These are phyloP conservation scores for Oreamnos americanus DNA, from an alignment of 2,113 vertebrate species.

Conservation along the genomic window DNA sequence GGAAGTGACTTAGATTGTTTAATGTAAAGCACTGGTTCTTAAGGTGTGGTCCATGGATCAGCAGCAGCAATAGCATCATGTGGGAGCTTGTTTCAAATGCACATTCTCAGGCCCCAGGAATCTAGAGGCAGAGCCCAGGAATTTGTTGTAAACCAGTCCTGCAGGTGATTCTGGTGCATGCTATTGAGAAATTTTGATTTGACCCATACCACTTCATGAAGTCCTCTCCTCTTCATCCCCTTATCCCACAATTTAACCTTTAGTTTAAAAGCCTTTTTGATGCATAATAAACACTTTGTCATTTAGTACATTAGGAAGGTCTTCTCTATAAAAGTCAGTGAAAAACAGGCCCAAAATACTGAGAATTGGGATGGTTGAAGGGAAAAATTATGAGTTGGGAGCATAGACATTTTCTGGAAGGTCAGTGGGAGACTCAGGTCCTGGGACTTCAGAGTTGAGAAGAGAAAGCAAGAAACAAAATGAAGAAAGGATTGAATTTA, in stretches of 20 bases:
- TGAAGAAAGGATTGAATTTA: not conserved
- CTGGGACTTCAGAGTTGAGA: not conserved
- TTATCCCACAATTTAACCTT: not conserved
- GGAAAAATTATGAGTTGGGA: not conserved
- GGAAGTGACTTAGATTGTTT: not conserved
- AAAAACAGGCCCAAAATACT: not conserved
- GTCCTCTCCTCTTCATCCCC: not conserved
- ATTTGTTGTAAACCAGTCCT: not conserved
- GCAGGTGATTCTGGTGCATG: not conserved
- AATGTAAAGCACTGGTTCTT: not conserved
- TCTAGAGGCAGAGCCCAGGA: not conserved
- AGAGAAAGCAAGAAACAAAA: not conserved
- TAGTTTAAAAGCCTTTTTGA: not conserved
- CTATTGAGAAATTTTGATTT: not conserved
- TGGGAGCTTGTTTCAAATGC: not conserved
- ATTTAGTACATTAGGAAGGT: not conserved
- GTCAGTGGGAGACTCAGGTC: not conserved
- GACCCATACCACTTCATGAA: not conserved
- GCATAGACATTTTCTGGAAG: not conserved
- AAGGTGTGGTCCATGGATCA: not conserved
- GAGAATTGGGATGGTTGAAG: not conserved
- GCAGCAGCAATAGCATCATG: not conserved
- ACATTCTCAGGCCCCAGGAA: not conserved
- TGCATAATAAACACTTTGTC: not conserved
- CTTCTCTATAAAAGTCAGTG: not conserved